These are phyloP conservation scores for Octopus bimaculoides DNA, from an alignment of 1,140 invertebrate genomes.

Conservation along the genomic window DNA sequence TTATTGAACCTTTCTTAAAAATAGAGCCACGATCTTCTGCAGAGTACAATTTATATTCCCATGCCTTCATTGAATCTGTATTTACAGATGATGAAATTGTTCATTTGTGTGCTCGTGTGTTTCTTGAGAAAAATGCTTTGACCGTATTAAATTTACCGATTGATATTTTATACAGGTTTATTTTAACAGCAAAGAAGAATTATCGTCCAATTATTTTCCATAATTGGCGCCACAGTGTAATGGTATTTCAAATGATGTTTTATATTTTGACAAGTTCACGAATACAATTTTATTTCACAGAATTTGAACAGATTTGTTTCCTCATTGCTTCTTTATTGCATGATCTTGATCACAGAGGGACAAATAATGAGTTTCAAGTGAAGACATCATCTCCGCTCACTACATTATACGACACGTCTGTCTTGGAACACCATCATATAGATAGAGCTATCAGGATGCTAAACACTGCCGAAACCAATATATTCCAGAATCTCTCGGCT, in stretches of 20 bases:
- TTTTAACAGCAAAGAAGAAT: conserved; percentile 64
- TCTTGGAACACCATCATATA: not conserved
- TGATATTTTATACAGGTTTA: conserved; percentile 88
- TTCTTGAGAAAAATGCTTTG: conserved; percentile 82
- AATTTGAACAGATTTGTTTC: conserved; percentile 38
- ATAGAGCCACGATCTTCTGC: conserved; percentile 11
- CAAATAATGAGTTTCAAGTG: conserved; percentile 42
- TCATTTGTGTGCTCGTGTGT: conserved; percentile 84
- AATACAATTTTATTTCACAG: not conserved
- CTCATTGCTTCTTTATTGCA: conserved; percentile 44
- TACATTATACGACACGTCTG: not conserved
- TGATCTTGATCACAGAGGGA: conserved; percentile 50
- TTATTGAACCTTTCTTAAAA: conserved; percentile 67
- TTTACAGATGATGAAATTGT: conserved; percentile 85
- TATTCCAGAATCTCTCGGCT: not conserved
- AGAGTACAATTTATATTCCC: conserved; percentile 17
- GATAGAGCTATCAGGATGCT: not conserved
- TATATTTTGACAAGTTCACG: conserved; percentile 69
- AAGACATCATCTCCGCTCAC: conserved; percentile 53
- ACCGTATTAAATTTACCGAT: conserved; percentile 89
- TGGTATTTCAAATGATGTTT: conserved; percentile 95
- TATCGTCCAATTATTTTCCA: conserved; percentile 94
- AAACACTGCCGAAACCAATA: not conserved
- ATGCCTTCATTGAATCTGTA: conserved; percentile 21
- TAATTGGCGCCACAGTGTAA: conserved; percentile 93